Base-by-base conservation (phyloP, 2,797 vertebrate genomes). In the Ctenosaura bakeri region DNA sequence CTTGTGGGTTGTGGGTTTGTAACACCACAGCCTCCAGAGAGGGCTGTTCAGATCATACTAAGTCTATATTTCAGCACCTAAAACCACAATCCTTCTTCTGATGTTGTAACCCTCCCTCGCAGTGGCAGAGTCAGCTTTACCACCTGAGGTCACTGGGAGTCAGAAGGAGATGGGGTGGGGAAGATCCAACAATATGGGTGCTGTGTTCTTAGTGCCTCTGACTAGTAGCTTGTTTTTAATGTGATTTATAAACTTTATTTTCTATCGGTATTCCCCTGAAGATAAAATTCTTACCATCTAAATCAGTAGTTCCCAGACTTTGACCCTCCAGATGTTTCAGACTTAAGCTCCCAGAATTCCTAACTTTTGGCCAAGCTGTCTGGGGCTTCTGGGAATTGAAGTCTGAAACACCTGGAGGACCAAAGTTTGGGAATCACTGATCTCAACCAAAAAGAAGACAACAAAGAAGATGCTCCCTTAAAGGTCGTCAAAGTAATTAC, bases 41-140 rank as follows among this genome's bases (percentile, higher is more conserved):
- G 52, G 24, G 50, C 81, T 74, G 59, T 82, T 93, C 89, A 12
- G 20, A 54, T 90, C 18, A 3, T 77, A 64, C 22, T 13, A 38
- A 76, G 71, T 73, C 24, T 10, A 29, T 74, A 62, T 86, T 92
- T 93, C 81, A 35, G 29, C n/a, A 76, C n/a, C 35, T 62, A 16
- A 85, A 59, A 92, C 29, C 14, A 69, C 2, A 32, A 71, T 38
- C 78, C 78, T 88, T 69, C 80, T 89, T 89, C 84, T 82, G 81
- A 88, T 88, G 71, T 12, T 89, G 35, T 82, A 86, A 54, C 77
- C 83, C 71, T 88, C 52, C 38, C 46, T 32, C 88, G 13, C 0
- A 5, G 22, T 83, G 74, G 38, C 0, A 1, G 42, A 38, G 76
- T 56, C 29, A 86, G 20, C 82, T 87, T 89, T 62, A 7, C 88